Base-by-base conservation (phyloP, 2,797 vertebrate species). In the Acanthiza pusilla region DNA sequence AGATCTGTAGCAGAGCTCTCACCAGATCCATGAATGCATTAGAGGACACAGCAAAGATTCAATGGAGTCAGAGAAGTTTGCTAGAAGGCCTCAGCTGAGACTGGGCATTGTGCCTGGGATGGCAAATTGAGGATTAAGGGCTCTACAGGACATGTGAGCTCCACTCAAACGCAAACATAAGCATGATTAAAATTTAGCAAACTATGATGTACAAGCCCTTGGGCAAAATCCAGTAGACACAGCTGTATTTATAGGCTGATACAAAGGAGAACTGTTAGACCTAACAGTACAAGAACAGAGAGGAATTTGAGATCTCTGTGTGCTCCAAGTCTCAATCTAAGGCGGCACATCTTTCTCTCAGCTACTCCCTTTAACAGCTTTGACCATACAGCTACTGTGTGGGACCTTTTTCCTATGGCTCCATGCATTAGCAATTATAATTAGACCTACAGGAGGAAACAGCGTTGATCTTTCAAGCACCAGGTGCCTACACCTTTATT, bases 181-280 rank as follows among this genome's bases (percentile, higher is more conserved):
- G 94, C 95, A 92, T 63, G 95, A 98, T 97, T 97, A 97, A 97
- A 98, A 97, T 94, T 97, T 96, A 97, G 96, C 96, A 95, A 97
- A 96, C 89, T 82, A 85, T 85, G 93, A 97, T 96, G 88, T 85
- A 83, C 30, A 8, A 91, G 85, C 95, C 95, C 93, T 94, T 94
- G 96, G 94, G 96, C 92, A 90, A 93, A 89, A 95, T 91, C 89
- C 73, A 93, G 88, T 92, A 94, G 91, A 95, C 92, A 93, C 43
- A 71, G 96, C 96, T 95, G 92, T 95, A 93, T 92, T 89, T 86
- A 86, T 91, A 91, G 91, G 91, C 79, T 96, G 96, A 87, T 94
- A 97, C 94, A 97, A 95, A 93, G 90, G 89, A 95, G 66, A 96
- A 95, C 93, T 95, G 86, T 93, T 91, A 93, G 77, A 58, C 60